A percentile compares a stretch with the other conserved stretches of the same genome.
These are phyloP conservation scores for Papilio glaucus DNA, from an alignment of 1,140 invertebrate species.

Conservation along the genomic window DNA sequence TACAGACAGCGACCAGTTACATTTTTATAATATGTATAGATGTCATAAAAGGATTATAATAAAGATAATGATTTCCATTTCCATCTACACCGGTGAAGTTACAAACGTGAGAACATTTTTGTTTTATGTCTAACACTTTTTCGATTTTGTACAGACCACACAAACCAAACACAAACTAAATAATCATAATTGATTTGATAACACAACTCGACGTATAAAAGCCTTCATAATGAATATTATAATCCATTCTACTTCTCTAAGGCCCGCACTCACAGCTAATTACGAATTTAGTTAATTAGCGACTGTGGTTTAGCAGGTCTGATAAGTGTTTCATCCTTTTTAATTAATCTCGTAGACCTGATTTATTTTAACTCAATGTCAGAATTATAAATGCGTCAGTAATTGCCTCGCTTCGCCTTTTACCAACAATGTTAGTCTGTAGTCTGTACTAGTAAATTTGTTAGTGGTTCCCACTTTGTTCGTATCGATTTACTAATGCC, in stretches of 20 bases:
- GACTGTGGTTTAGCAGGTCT: slow-evolving; percentile 22
- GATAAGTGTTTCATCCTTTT: slow-evolving; percentile 28
- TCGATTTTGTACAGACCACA: not conserved
- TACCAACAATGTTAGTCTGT: slow-evolving; percentile 22
- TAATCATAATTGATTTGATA: not conserved
- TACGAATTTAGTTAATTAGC: slow-evolving; percentile 36
- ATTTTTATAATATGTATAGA: too few species aligned
- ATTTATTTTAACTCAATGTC: slow-evolving; percentile 32
- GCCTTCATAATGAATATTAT: slow-evolving; percentile 20
- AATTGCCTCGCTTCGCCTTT: slow-evolving; percentile 26
- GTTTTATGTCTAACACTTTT: not conserved
- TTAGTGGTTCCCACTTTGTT: slow-evolving; percentile 17
- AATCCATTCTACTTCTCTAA: slow-evolving; percentile 7
- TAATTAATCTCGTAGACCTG: slow-evolving; percentile 32
- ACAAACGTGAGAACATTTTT: too few species aligned
- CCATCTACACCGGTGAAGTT: too few species aligned
- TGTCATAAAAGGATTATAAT: too few species aligned
- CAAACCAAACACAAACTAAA: not conserved
- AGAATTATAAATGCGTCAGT: slow-evolving; percentile 26
- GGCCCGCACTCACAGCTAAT: slow-evolving; percentile 11
- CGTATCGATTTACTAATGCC: not conserved
- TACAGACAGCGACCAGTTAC: too few species aligned
- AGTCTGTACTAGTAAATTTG: slow-evolving; percentile 1
- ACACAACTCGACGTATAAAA: not conserved
- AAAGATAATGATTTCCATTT: too few species aligned